Evolutionary conservation across 2,888 invertebrate genomes (phyloP).

Genomic region (Lasioglossum vierecki): DNA sequence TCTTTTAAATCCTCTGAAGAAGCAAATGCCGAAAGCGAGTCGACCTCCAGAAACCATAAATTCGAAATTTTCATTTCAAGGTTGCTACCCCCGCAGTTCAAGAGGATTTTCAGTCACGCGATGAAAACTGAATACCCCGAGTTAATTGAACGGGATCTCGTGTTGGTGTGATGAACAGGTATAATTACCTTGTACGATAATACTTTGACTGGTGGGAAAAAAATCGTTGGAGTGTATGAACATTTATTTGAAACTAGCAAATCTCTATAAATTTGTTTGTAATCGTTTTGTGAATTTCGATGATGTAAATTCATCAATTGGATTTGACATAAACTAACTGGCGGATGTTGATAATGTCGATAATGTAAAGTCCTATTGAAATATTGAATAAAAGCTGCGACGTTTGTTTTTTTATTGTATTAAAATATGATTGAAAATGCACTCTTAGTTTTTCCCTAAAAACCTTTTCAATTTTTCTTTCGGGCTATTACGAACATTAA

Average conservation of each 20-base stretch:
- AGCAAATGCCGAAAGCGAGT: neutral
- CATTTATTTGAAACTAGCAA: neutral
- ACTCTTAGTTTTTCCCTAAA: no score
- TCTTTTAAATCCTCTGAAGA: neutral
- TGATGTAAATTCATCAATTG: no score
- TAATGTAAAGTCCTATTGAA: no score
- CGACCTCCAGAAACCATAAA: neutral
- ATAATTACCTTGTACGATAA: neutral
- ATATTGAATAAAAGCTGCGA: no score
- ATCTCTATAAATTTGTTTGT: no score
- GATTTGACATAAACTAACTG: no score
- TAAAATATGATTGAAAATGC: no score
- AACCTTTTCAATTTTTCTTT: no score
- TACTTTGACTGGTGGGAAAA: neutral
- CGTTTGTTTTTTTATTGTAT: no score
- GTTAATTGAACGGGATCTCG: slow-evolving; percentile 35
- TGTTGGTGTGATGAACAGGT: neutral
- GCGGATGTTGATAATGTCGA: no score
- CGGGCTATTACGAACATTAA: no score
- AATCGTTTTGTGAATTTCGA: no score
- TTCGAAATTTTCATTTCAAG: slow-evolving; percentile 13
- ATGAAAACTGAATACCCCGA: slow-evolving; percentile 52
- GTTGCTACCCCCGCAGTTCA: neutral
- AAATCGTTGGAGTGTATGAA: neutral
- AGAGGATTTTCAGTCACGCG: slow-evolving; percentile 63